Evolutionary conservation across 1,140 invertebrate genomes (phyloP).

Genomic region (Tribolium madens): DNA sequence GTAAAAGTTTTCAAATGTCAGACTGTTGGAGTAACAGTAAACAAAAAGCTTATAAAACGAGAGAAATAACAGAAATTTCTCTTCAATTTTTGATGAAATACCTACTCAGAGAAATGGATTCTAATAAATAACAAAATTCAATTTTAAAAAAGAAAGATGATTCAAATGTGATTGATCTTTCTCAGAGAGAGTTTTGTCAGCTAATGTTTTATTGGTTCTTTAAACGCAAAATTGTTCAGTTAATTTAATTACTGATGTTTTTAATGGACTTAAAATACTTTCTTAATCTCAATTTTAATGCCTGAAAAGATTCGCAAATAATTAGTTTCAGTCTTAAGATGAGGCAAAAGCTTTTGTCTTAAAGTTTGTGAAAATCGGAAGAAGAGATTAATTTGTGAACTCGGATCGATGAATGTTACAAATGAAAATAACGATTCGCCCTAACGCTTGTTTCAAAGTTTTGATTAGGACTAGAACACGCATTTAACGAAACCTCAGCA

Average conservation of each 20-base stretch:
- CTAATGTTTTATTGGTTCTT: neutral
- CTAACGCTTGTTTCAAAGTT: constrained; percentile 21
- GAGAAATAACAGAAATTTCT: too few relatives aligned
- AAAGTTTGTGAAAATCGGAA: neutral
- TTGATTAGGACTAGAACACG: constrained; percentile 17
- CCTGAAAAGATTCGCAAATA: constrained; percentile 2
- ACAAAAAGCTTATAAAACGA: too few relatives aligned
- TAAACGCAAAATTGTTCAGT: neutral
- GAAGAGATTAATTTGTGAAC: constrained; percentile 6
- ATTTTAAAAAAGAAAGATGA: neutral
- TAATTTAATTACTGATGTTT: neutral
- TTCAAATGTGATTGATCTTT: neutral
- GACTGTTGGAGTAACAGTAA: too few relatives aligned
- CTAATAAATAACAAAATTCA: too few relatives aligned
- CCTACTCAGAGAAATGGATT: too few relatives aligned
- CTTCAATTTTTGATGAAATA: too few relatives aligned
- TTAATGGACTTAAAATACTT: neutral
- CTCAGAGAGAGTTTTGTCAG: neutral
- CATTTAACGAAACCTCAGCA: constrained; percentile 6
- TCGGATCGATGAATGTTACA: constrained; percentile 12
- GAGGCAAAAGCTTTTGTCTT: neutral
- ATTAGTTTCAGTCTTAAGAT: neutral
- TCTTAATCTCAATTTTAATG: neutral
- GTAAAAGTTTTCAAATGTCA: too few relatives aligned
- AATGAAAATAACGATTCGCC: constrained; percentile 28